Conservation (phyloP, 2,113 vertebrate species). For the Cichladusa arquata region DNA sequence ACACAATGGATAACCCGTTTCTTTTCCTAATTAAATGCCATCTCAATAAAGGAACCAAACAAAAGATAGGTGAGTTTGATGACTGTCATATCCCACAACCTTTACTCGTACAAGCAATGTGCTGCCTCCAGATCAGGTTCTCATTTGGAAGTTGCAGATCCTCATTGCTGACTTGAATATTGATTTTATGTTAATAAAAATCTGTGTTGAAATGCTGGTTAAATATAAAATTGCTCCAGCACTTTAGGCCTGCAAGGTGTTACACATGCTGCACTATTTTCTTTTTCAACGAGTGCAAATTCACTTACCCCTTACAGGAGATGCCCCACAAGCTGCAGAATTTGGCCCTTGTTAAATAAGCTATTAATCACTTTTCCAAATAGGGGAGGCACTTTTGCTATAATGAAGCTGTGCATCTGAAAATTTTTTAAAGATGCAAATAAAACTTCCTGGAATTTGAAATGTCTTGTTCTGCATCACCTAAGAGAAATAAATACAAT, state of each 20-base stretch:
- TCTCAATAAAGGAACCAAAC: background rate
- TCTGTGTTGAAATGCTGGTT: background rate
- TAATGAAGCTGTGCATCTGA: background rate
- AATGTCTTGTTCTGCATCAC: background rate
- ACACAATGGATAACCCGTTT: background rate
- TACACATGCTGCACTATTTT: background rate
- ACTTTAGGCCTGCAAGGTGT: background rate
- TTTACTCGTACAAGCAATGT: background rate
- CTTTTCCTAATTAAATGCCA: background rate
- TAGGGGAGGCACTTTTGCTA: background rate
- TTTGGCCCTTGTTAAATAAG: background rate
- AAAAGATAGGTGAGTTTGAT: background rate
- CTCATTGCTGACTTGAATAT: background rate
- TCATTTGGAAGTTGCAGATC: background rate
- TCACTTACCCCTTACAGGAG: background rate
- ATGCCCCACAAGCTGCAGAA: background rate
- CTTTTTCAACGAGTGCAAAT: background rate
- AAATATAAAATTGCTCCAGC: background rate
- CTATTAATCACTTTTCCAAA: background rate
- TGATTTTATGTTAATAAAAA: constrained; percentile 22
- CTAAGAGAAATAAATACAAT: background rate
- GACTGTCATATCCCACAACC: background rate
- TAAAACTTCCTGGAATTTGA: background rate
- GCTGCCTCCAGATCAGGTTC: background rate
- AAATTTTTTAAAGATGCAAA: background rate